Evolutionary conservation across 2,113 vertebrate species (phyloP).

Genomic region (Epinephelus lanceolatus): DNA sequence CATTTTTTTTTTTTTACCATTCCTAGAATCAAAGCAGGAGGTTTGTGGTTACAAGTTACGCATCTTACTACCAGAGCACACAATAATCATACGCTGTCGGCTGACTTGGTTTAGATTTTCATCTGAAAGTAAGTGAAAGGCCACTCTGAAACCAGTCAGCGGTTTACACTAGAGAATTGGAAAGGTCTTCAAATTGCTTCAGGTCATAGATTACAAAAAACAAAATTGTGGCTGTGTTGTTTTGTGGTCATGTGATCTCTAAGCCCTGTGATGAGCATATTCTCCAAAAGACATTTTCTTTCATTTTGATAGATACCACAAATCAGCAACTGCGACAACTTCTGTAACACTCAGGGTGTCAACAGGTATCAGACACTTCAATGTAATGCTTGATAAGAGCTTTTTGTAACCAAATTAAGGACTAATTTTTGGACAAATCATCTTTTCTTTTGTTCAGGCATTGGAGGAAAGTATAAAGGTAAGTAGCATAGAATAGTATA

Average conservation of each 20-base stretch:
- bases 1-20: not conserved
- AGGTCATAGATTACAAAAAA: slow-evolving; percentile 11
- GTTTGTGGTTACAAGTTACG: slow-evolving; percentile 12
- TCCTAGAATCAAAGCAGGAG: slow-evolving; percentile 16
- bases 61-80: slow-evolving; percentile 1
- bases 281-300: too few species aligned
- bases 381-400: too few species aligned
- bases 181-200: not conserved
- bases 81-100: not conserved
- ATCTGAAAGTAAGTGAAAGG: slow-evolving; percentile 17
- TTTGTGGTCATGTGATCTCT: not conserved
- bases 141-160: not conserved
- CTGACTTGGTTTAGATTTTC: slow-evolving; percentile 30
- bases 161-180: not conserved
- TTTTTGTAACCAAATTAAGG: too few species aligned
- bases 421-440: too few species aligned
- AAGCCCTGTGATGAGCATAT: not conserved
- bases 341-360: not conserved
- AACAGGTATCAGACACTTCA: too few species aligned
- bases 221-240: slow-evolving; percentile 1
- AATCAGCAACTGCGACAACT: too few species aligned
- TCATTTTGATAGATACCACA: too few species aligned
- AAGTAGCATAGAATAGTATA: too few species aligned
- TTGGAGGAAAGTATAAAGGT: too few species aligned
- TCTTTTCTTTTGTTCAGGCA: too few species aligned